Conservation (phyloP, 2,888 invertebrate species). For the Agrotis exclamationis region DNA sequence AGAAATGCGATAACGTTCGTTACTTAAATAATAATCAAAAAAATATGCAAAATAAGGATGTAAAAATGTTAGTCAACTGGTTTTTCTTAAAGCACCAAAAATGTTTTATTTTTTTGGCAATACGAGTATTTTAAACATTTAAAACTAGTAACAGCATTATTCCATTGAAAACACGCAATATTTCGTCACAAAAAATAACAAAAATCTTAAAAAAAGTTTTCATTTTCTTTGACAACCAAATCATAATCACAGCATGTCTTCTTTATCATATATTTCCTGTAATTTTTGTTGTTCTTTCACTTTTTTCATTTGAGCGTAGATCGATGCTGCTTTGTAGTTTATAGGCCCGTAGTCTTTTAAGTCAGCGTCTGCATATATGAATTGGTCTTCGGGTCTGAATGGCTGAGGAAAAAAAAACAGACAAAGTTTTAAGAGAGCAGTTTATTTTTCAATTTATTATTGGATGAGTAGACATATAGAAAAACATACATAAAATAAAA, state of each 20-base stretch:
- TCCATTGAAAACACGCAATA: constrained; percentile 14
- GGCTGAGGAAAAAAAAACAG: constrained; percentile 91
- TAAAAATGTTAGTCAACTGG: constrained; percentile 22
- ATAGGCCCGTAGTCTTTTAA: constrained; percentile 97
- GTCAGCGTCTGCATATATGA: constrained; percentile 97
- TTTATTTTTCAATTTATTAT: neutral
- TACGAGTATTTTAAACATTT: constrained; percentile 13
- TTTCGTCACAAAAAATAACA: constrained; percentile 30
- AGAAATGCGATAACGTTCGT: constrained; percentile 41
- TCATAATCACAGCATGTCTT: constrained; percentile 81
- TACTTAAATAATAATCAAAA: constrained; percentile 31
- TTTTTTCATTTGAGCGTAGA: constrained; percentile 95
- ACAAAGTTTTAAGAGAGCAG: neutral
- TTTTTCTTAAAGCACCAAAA: constrained; percentile 36
- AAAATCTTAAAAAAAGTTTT: constrained; percentile 14
- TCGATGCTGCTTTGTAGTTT: constrained; percentile 97
- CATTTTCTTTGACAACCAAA: constrained; percentile 58
- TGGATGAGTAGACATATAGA: constrained; percentile 11
- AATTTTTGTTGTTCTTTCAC: constrained; percentile 89
- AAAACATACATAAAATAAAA: constrained; percentile 48
- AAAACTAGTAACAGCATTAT: constrained; percentile 22
- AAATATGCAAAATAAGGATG: constrained; percentile 14
- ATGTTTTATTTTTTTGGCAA: constrained; percentile 33
- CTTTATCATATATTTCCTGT: constrained; percentile 86
- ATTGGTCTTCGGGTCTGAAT: constrained; percentile 94